Conservation (phyloP, 2,888 invertebrate genomes). For the Eledone cirrhosa region DNA sequence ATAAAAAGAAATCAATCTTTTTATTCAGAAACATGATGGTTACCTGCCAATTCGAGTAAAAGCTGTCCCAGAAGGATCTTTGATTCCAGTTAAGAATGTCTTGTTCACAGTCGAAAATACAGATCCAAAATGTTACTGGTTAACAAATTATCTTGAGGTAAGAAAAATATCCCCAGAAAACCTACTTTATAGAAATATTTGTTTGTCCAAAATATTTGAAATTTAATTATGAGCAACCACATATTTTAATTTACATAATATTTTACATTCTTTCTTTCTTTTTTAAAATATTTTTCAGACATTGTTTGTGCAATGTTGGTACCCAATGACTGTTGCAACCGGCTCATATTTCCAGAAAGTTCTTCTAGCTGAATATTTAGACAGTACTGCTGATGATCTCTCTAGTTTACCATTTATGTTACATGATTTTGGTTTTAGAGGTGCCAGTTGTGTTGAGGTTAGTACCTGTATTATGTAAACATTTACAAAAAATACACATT, state of each 20-base stretch:
- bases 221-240: too few relatives aligned
- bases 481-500: too few relatives aligned
- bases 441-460: slow-evolving; percentile 69
- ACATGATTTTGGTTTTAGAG: slow-evolving; percentile 70
- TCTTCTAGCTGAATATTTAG: slow-evolving; percentile 63
- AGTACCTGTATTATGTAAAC: slow-evolving; percentile 4
- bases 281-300: slow-evolving; percentile 61
- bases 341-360: slow-evolving; percentile 68
- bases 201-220: too few relatives aligned
- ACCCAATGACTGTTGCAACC: slow-evolving; percentile 70
- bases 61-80: slow-evolving; percentile 68
- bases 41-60: slow-evolving; percentile 67
- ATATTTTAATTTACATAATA: too few relatives aligned
- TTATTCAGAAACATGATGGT: slow-evolving; percentile 66
- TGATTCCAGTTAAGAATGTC: slow-evolving; percentile 68
- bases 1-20: too few relatives aligned
- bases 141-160: slow-evolving; percentile 69
- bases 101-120: slow-evolving; percentile 70
- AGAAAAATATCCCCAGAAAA: slow-evolving; percentile 23
- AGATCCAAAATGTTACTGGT: slow-evolving; percentile 69
- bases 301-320: slow-evolving; percentile 69
- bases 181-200: too few relatives aligned
- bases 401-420: slow-evolving; percentile 66
- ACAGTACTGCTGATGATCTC: slow-evolving; percentile 66
- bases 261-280: neutral